Base-by-base conservation (phyloP, 2,113 vertebrate species). In the Rhabdomys dilectus region DNA sequence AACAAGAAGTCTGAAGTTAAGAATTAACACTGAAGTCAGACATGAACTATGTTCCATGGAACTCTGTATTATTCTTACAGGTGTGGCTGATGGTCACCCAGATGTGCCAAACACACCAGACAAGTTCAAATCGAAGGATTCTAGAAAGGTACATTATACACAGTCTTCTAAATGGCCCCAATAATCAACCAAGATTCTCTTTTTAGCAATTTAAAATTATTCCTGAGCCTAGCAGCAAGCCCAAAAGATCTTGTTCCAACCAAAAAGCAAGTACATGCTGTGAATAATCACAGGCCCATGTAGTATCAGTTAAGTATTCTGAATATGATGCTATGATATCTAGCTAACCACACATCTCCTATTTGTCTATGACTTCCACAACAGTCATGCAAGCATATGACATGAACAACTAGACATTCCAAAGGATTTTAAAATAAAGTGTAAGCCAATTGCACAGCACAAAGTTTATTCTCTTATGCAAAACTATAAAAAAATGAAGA, bases 161-260 rank as follows among this genome's bases (percentile, higher is more conserved):
- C 53, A 31, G 4, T 22, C 29, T 11, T 13, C 60, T 8, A 31
- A 42, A 11, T 17, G 7, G 10, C 5, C 15, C 58, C 31, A 66
- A 21, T 29, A 19, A 56, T 11, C 0, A 42, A 16, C 29, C 16
- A 53, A 60, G 1, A 0, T 0, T 1, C 9, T 53, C 15, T 53
- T 70, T 24, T 82, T 45, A 86, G 31, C 4, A 48, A 26, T 17
- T n/a, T 87, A 70, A 62, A 12, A 58, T 58, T n/a, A 36, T 19
- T n/a, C 19, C 2, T 2, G 22, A 82, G 39, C 5, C 12, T 29
- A 39, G 12, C 45, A 60, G 11, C 7, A n/a, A 12, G 8, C 8
- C n/a, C 48, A 39, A 19, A 60, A 60, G 76, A 31, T 5, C 7
- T 8, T 22, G 45, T 36, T 36, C 39, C 0, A 21, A 1, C 39